Percentiles rank a stretch among this genome's conserved stretches.
Conservation (phyloP, 64 coral and sea anemone genomes). For the Pocillopora damicornis region DNA sequence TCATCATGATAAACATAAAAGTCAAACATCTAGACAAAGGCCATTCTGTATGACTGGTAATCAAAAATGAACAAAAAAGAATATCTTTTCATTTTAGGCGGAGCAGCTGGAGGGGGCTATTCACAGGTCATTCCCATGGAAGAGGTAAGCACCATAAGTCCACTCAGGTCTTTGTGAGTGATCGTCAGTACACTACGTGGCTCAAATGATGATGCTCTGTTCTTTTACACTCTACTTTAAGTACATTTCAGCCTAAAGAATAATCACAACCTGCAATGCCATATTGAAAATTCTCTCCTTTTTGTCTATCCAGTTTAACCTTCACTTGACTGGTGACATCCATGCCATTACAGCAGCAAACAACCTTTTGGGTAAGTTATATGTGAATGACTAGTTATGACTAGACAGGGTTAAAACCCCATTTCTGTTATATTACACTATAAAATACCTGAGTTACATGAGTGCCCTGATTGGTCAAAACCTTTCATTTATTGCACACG, state of each 20-base stretch:
- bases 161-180: no score
- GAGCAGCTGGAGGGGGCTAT: constrained; percentile 92
- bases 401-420: not conserved
- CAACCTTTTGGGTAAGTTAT: constrained; percentile 85
- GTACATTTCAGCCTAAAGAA: not conserved
- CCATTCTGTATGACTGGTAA: no score
- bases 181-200: no score
- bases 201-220: not conserved
- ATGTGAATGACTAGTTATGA: not conserved
- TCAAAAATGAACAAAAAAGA: no score
- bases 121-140: constrained; percentile 99
- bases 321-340: constrained; percentile 96
- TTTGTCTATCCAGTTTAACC: constrained; percentile 77
- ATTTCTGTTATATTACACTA: not conserved
- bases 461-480: not conserved
- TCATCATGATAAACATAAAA: no score
- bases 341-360: constrained; percentile 97
- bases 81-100: constrained; percentile 40
- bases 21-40: no score
- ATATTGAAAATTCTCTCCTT: not conserved
- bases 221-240: not conserved
- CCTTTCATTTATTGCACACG: no score
- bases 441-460: not conserved
- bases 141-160: constrained; percentile 56
- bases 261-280: not conserved